phyloP scores from a whole-genome alignment of 2,888 invertebrate genomes.

The Cylloceria caligata region DNA sequence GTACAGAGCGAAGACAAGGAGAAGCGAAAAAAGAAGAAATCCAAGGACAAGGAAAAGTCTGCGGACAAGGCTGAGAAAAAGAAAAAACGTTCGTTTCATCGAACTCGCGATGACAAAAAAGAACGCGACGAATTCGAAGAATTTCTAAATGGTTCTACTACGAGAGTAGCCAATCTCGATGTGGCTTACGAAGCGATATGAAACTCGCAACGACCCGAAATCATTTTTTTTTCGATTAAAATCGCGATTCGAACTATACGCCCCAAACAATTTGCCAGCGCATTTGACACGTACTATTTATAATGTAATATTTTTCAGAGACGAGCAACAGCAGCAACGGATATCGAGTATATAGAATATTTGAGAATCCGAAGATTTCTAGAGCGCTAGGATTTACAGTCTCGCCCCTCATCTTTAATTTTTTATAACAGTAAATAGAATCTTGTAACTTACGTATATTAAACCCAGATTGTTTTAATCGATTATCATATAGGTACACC shows the following conservation, averaged over 20 bases:
- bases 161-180: conserved; percentile 85
- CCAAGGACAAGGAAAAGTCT: conserved; percentile 85
- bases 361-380: not conserved
- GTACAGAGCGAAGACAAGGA: conserved; percentile 86
- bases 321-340: conserved; percentile 9
- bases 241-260: conserved; percentile 33
- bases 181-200: conserved; percentile 88
- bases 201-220: conserved; percentile 74
- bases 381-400: not conserved
- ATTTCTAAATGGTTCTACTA: conserved; percentile 86
- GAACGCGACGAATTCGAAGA: conserved; percentile 87
- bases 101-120: conserved; percentile 83
- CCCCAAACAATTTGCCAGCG: conserved; percentile 39
- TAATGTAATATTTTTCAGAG: conserved; percentile 27
- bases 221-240: conserved; percentile 35
- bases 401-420: conserved; percentile 2
- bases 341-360: not conserved
- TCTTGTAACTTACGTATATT: not conserved
- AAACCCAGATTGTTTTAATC: not conserved
- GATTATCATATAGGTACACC: not conserved
- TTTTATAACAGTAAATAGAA: not conserved
- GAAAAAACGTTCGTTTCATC: conserved; percentile 83
- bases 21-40: conserved; percentile 86
- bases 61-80: conserved; percentile 82
- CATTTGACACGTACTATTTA: conserved; percentile 36